Percentiles rank a stretch among this genome's conserved stretches.
Evolutionary conservation across 2,797 vertebrate species (phyloP).

Genomic region (Sebastiscus albofasciatus): DNA sequence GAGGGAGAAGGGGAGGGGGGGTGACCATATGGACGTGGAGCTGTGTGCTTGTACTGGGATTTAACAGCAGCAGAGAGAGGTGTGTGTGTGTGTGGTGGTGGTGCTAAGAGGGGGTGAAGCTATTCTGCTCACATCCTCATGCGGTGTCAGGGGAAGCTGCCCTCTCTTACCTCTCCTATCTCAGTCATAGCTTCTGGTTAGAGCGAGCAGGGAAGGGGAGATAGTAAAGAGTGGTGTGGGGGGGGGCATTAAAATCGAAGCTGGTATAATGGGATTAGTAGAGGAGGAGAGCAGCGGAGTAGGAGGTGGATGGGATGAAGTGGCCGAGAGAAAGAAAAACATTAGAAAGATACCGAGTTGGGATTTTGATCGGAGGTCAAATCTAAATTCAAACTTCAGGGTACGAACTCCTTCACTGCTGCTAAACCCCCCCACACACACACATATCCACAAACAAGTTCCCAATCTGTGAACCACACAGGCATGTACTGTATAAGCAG

Average conservation of each 20-base stretch:
- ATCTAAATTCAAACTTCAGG: conserved; percentile 55
- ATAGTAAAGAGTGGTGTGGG: conserved; percentile 23
- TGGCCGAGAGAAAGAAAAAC: conserved; percentile 13
- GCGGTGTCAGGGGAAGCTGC: conserved; percentile 72
- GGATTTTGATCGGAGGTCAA: conserved; percentile 27
- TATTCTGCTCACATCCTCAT: conserved; percentile 83
- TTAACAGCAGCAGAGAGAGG: conserved; percentile 56
- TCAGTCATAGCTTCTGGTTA: conserved; percentile 52
- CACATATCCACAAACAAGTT: not conserved
- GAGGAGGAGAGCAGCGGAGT: conserved; percentile 1
- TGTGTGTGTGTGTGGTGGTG: not conserved
- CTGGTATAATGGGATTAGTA: conserved; percentile 37
- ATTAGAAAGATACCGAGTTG: conserved; percentile 18
- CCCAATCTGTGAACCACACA: conserved; percentile 22
- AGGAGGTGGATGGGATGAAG: not conserved
- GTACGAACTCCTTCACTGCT: conserved; percentile 5
- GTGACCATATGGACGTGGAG: conserved; percentile 62
- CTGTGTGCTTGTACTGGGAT: conserved; percentile 61
- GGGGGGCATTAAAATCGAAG: conserved; percentile 34
- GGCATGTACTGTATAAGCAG: conserved; percentile 12
- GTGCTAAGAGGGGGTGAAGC: conserved; percentile 22
- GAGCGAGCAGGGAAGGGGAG: conserved; percentile 10
- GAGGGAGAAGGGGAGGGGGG: not conserved
- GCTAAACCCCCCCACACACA: not conserved
- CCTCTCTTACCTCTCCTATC: conserved; percentile 56